phyloP scores from a whole-genome alignment of 2,797 vertebrate species.

The Melanotaenia parkinsoni region DNA sequence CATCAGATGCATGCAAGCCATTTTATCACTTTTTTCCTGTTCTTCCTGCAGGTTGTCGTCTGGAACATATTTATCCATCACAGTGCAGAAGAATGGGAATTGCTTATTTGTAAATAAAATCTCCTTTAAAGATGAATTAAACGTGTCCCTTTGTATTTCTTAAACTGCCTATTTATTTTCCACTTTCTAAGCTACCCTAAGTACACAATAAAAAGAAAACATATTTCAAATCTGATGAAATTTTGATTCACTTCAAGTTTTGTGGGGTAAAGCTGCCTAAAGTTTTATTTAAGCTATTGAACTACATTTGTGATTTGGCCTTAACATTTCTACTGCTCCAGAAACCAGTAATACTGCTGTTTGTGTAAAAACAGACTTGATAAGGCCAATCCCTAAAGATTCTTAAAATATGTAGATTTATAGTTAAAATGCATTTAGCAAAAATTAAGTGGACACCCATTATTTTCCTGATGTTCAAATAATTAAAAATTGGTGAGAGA shows the following conservation, averaged over 20 bases:
- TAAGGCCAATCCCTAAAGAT: not conserved
- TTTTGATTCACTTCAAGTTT: not conserved
- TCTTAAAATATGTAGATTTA: not conserved
- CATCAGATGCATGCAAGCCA: constrained; percentile 38
- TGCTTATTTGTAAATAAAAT: constrained; percentile 91
- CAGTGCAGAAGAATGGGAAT: constrained; percentile 73
- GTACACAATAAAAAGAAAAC: not conserved
- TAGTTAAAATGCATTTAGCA: not conserved
- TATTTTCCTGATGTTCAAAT: not conserved
- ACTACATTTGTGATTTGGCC: not conserved
- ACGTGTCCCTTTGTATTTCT: not conserved
- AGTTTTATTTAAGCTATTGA: not conserved
- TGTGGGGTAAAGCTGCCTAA: not conserved
- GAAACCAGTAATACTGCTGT: not conserved
- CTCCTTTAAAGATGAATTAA: constrained; percentile 51
- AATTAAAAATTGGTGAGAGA: constrained; percentile 25
- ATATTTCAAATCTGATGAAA: not conserved
- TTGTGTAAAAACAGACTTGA: not conserved
- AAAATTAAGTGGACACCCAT: constrained; percentile 4
- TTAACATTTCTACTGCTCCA: not conserved
- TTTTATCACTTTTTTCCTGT: constrained; percentile 44
- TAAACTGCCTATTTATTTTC: not conserved
- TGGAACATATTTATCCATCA: constrained; percentile 76
- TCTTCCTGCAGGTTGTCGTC: constrained; percentile 76
- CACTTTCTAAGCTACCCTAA: not conserved